phyloP scores from a whole-genome alignment of 2,113 vertebrate species.

The Lepus americanus region DNA sequence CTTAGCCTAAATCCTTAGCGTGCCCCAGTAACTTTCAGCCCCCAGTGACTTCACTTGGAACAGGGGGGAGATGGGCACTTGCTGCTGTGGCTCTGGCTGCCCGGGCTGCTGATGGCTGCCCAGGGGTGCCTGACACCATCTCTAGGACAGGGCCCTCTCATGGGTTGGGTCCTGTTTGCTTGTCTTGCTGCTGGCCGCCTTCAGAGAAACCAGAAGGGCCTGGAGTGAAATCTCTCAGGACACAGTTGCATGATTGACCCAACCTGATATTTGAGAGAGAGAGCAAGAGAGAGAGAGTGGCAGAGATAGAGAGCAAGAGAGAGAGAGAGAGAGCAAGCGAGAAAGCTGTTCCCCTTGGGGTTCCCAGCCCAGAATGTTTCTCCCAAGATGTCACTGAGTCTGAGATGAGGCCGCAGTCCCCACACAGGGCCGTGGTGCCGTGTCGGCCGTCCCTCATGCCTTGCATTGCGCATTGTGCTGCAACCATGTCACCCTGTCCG shows the following conservation, averaged over 20 bases:
- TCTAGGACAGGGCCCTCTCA: not conserved
- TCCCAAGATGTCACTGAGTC: not conserved
- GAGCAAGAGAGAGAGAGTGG: too few species aligned
- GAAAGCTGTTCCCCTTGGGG: not conserved
- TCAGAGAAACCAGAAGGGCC: not conserved
- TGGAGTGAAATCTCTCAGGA: not conserved
- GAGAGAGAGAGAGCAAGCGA: too few species aligned
- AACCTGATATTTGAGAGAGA: slow-evolving; percentile 51
- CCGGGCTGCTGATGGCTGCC: not conserved
- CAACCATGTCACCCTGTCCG: not conserved
- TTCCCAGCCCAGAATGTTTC: slow-evolving; percentile 40
- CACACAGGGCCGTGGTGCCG: not conserved
- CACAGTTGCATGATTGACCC: slow-evolving; percentile 18
- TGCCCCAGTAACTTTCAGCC: not conserved
- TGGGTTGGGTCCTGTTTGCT: not conserved
- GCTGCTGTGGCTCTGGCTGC: not conserved
- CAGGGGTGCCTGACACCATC: not conserved
- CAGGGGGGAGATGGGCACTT: not conserved
- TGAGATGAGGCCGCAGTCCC: not conserved
- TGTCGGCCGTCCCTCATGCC: not conserved
- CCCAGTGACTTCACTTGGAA: not conserved
- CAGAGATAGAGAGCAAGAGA: not conserved
- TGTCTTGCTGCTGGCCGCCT: slow-evolving; percentile 28
- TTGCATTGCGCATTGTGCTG: not conserved
- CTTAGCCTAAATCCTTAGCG: not conserved